Conservation (phyloP, 2,797 vertebrate species). For the Silurus aristotelis region DNA sequence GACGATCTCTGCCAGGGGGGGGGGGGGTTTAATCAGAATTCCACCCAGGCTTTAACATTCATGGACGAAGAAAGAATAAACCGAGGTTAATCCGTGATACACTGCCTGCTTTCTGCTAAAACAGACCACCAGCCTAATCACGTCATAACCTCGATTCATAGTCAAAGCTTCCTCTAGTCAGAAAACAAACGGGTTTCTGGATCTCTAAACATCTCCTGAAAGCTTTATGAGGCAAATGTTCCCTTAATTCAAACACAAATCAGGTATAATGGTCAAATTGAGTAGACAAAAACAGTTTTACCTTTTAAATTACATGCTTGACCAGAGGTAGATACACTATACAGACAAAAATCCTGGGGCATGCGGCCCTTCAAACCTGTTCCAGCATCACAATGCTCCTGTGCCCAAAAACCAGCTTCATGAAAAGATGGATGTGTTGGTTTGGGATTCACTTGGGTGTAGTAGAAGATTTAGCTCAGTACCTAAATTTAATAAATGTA, state of each 20-base stretch:
- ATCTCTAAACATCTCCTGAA: not conserved
- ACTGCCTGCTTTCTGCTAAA: slow-evolving; percentile 16
- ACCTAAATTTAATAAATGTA: too few species aligned
- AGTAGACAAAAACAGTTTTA: not conserved
- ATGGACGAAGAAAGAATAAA: not conserved
- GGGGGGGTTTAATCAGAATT: slow-evolving; percentile 56
- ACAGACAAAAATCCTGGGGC: too few species aligned
- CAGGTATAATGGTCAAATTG: too few species aligned
- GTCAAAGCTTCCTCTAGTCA: not conserved
- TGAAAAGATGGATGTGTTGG: too few species aligned
- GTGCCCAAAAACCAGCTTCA: too few species aligned
- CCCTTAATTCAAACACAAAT: not conserved
- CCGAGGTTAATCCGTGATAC: slow-evolving; percentile 49
- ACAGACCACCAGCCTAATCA: not conserved
- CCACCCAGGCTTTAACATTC: slow-evolving; percentile 47
- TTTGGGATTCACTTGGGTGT: too few species aligned
- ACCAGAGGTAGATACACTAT: not conserved
- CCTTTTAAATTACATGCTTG: not conserved
- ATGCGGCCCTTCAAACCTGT: too few species aligned
- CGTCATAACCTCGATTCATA: slow-evolving; percentile 38
- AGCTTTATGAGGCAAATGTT: not conserved
- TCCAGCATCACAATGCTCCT: too few species aligned
- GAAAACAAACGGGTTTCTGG: not conserved
- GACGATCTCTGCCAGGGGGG: not conserved
- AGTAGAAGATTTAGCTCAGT: too few species aligned